Base-by-base conservation (phyloP, 2,888 invertebrate genomes). In the Hemaris fuciformis region DNA sequence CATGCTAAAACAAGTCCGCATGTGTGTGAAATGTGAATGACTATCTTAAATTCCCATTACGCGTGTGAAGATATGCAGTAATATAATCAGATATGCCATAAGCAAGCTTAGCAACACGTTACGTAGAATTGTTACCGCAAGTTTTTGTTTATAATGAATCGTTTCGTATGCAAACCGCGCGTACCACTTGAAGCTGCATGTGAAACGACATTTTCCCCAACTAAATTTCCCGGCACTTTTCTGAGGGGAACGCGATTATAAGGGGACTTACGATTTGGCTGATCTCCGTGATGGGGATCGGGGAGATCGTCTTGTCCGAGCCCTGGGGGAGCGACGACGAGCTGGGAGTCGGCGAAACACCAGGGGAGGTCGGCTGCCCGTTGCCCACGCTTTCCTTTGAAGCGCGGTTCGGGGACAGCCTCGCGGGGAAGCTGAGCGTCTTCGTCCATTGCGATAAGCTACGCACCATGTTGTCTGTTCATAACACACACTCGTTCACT, bases 391-490 rank as follows among this genome's bases (percentile, higher is more conserved):
- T 93, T 83, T 96, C 96, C 89, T 96, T 96, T 43, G 95, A 95
- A 62, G 95, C 95, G 79, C 96, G 95, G 85, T 97, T 96, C 15
- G 97, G 97, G 64, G 96, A 96, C 81, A 97, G 94, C 87, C 97
- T 94, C 79, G 97, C 95, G 66, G 97, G 97, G 87, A 97, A 97
- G 94, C 97, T 97, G 84, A 97, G 93, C 74, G 97, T 97, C 94
- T 97, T 97, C 89, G 97, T 97, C 97, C 97, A 97, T 94, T 97
- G 96, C 66, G 97, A 95, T 81, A 97, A 93, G 93, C 96, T 97
- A 76, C 97, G 96, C 89, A 97, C 97, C 97, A 97, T 97, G 83
- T 92, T 94, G 85, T 81, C 76, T 78, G 89, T 89, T 84, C 91
- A 90, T 87, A 82, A 74, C 85, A 84, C 88, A 85, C 87, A 89